A percentile compares a stretch with the other conserved stretches of the same genome.
Evolutionary conservation across 1,140 invertebrate genomes (phyloP).

Genomic region (Apocrypta bakeri): DNA sequence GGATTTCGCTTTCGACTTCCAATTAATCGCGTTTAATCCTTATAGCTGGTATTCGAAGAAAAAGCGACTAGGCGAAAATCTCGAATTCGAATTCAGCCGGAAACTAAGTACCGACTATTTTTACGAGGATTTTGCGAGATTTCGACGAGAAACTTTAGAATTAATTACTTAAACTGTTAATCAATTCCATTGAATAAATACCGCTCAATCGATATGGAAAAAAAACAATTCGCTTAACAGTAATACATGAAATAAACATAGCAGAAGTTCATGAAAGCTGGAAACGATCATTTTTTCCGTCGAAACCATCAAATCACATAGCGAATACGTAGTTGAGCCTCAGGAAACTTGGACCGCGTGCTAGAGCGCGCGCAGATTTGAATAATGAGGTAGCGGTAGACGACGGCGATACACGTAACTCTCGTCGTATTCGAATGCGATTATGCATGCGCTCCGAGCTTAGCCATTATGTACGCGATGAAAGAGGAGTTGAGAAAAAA

Average conservation of each 20-base stretch:
- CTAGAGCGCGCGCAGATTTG: constrained; percentile 50
- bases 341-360: constrained; percentile 51
- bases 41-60: neutral
- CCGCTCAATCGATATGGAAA: no score
- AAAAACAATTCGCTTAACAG: no score
- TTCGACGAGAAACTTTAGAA: no score
- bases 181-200: no score
- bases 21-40: constrained; percentile 39
- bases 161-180: no score
- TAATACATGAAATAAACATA: no score
- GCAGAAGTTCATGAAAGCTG: no score
- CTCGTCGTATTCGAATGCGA: constrained; percentile 45
- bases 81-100: constrained; percentile 13
- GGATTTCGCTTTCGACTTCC: neutral
- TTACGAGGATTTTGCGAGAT: neutral
- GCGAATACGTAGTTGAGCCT: neutral
- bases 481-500: neutral
- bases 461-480: constrained; percentile 47
- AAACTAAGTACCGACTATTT: neutral
- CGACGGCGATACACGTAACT: neutral
- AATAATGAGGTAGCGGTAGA: constrained; percentile 53
- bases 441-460: constrained; percentile 55
- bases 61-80: neutral
- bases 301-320: no score
- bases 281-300: no score